Evolutionary conservation across 2,888 invertebrate species (phyloP).

Genomic region (Latheticus oryzae): DNA sequence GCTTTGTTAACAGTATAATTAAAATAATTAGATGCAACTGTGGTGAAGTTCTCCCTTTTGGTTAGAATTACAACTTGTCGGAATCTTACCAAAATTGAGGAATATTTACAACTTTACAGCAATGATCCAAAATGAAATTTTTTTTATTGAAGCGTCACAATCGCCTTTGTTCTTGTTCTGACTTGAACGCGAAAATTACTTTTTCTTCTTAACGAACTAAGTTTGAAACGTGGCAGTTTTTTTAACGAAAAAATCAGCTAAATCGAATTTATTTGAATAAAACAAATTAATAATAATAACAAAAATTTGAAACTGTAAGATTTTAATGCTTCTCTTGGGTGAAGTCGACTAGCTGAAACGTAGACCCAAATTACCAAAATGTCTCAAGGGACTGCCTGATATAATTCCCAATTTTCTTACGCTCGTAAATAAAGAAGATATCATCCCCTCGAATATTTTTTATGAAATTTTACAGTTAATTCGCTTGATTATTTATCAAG

Average conservation of each 20-base stretch:
- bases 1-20: slow-evolving; percentile 38
- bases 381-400: slow-evolving; percentile 20
- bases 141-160: slow-evolving; percentile 33
- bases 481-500: slow-evolving; percentile 6
- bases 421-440: slow-evolving; percentile 22
- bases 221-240: slow-evolving; percentile 34
- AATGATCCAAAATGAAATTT: slow-evolving; percentile 38
- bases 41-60: slow-evolving; percentile 15
- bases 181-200: slow-evolving; percentile 37
- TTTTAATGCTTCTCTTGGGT: slow-evolving; percentile 26
- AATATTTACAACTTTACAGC: slow-evolving; percentile 35
- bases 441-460: slow-evolving; percentile 12
- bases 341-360: slow-evolving; percentile 16
- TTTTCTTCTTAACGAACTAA: slow-evolving; percentile 39
- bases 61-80: slow-evolving; percentile 24
- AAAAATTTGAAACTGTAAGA: slow-evolving; percentile 9
- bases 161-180: slow-evolving; percentile 18
- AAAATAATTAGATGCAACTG: slow-evolving; percentile 39
- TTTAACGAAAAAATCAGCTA: slow-evolving; percentile 35
- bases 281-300: background rate
- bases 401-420: slow-evolving; percentile 24
- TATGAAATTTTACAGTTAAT: slow-evolving; percentile 18
- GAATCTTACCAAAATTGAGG: slow-evolving; percentile 22
- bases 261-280: too few species aligned
- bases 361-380: slow-evolving; percentile 19